Evolutionary conservation across 2,888 invertebrate genomes (phyloP).

Genomic region (Ceriagrion tenellum): DNA sequence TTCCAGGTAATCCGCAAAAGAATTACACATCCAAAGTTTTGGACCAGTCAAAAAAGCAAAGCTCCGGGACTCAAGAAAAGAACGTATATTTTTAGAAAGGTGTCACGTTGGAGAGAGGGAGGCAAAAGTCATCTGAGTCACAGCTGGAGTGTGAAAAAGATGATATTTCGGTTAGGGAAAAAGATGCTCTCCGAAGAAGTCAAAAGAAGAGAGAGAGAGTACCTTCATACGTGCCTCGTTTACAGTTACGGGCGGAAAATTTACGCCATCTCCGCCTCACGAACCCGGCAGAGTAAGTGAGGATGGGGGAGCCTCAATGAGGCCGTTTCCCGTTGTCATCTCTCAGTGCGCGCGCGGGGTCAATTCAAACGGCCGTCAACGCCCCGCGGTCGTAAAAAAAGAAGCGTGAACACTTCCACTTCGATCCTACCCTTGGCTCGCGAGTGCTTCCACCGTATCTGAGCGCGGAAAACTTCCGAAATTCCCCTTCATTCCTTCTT

Average conservation of each 20-base stretch:
- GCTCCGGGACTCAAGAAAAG: no score
- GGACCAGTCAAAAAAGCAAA: no score
- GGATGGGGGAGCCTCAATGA: background rate
- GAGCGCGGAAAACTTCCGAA: background rate
- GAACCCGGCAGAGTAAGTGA: background rate
- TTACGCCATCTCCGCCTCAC: background rate
- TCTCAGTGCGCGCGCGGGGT: background rate
- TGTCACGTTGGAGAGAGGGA: no score
- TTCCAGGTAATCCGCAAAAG: no score
- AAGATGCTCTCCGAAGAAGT: background rate
- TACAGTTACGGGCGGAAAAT: background rate
- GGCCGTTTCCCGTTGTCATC: conserved; percentile 31
- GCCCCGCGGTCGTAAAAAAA: background rate
- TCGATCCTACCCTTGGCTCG: background rate
- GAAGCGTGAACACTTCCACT: background rate
- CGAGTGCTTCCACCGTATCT: background rate
- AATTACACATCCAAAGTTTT: no score
- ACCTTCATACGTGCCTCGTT: background rate
- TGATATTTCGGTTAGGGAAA: background rate
- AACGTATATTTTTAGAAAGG: no score
- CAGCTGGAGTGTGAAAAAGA: background rate
- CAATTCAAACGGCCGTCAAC: conserved; percentile 10
- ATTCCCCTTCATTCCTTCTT: background rate
- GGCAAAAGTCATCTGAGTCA: background rate
- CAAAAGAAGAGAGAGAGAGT: background rate